Base-by-base conservation (phyloP, 2,888 invertebrate genomes). In the Mechanitis mazaeus region DNA sequence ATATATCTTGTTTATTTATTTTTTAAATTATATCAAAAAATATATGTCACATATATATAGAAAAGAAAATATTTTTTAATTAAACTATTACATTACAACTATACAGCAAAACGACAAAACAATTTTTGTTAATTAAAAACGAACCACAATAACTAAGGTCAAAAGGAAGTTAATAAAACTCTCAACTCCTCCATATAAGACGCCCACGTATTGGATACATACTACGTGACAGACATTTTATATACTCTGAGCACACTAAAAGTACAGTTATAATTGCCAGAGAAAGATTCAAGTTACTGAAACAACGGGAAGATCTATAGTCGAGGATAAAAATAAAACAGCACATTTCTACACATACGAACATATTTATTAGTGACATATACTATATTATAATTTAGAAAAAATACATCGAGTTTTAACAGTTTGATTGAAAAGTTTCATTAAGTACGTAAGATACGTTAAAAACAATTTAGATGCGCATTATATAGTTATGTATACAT, bases 301-400 rank as follows among this genome's bases (percentile, higher is more conserved):
- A 42, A 42, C 35, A 35, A 35, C 35, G 35, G 35, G 35, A 35
- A 35, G 3, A 35, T 35, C 6, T 35, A 35, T 35, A 42, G 11
- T 9, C 28, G 28, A 28, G 12, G 20, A 57, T 7, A 42, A 9
- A 75, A 83, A 80, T 77, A 72, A 86, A 85, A 85, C 76, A 68
- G 68, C 45, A 11, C n/a, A 45, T 69, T 77, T 76, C 85, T 86
- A 84, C 85, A 84, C 80, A 82, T 82, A 82, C 75, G 78, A 81
- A 84, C 82, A 81, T 82, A 82, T 83, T 86, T 82, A 83, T 79
- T 81, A 71, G 70, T 81, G 78, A 81, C 77, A 83, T 80, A 84
- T 73, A 82, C 78, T 78, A 76, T 72, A 75, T 73, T 75, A 78
- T 71, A 76, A 71, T 72, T 75, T 69, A 75, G 72, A 73, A 78